These are phyloP conservation scores for Thinocorus orbignyianus DNA, from an alignment of 2,113 vertebrate species.

Conservation along the genomic window DNA sequence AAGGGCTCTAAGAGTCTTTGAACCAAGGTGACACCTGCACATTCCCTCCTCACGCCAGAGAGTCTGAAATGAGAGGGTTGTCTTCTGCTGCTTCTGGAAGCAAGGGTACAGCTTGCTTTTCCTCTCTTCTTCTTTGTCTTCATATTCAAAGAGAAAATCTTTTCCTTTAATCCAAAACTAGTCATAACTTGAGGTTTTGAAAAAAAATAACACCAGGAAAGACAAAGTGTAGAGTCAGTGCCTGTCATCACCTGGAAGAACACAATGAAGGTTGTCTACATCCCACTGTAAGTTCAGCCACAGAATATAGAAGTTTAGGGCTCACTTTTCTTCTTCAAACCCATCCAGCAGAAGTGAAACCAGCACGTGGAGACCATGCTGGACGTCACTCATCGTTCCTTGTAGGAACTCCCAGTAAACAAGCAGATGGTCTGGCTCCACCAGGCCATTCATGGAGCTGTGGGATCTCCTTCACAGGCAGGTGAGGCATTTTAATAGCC, in stretches of 20 bases:
- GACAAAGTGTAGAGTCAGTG: neutral
- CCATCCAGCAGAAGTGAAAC: neutral
- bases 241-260: neutral
- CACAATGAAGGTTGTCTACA: neutral
- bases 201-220: neutral
- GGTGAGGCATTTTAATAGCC: neutral
- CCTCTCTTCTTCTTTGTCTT: neutral
- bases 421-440: neutral
- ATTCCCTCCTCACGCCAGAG: neutral
- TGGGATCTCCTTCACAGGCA: neutral
- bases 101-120: neutral
- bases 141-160: neutral
- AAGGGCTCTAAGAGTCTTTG: conserved; percentile 4
- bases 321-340: neutral
- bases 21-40: conserved; percentile 8
- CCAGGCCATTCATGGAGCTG: rapidly evolving
- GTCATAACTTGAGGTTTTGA: neutral
- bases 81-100: neutral
- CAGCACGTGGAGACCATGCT: rapidly evolving
- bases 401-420: neutral
- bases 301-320: neutral
- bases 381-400: rapidly evolving
- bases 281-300: neutral
- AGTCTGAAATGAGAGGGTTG: neutral
- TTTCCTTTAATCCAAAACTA: neutral